phyloP scores from a whole-genome alignment of 2,888 invertebrate genomes.

The Yponomeuta malinellus region DNA sequence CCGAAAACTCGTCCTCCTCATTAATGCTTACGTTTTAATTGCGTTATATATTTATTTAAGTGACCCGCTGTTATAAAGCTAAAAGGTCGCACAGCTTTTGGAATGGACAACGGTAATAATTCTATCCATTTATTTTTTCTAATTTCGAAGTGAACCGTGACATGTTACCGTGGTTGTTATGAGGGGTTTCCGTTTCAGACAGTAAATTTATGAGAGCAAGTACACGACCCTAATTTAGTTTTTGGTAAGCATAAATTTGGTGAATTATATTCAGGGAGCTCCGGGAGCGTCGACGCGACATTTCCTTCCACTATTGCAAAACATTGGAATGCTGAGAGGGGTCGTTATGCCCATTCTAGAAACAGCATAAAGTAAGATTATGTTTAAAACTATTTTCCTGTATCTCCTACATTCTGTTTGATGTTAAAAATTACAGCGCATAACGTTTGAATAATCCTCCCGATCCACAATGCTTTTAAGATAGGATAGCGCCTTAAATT shows the following conservation, averaged over 20 bases:
- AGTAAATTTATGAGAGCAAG: not conserved
- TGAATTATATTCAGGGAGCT: too few species aligned
- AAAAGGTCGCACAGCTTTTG: not conserved
- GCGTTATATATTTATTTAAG: slow-evolving; percentile 21
- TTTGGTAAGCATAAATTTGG: not conserved
- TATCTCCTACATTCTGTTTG: not conserved
- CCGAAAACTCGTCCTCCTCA: slow-evolving; percentile 40
- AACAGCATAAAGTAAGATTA: not conserved
- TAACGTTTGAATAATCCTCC: not conserved
- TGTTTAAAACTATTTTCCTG: not conserved
- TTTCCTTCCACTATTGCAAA: not conserved
- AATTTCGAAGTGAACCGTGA: not conserved
- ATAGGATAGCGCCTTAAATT: not conserved
- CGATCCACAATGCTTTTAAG: not conserved
- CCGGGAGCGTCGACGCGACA: not conserved
- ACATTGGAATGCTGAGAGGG: not conserved
- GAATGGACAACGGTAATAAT: not conserved
- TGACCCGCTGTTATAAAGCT: not conserved
- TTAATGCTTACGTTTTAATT: slow-evolving; percentile 41
- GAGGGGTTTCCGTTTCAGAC: not conserved
- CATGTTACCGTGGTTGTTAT: not conserved
- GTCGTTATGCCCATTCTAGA: not conserved
- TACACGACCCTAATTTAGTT: slow-evolving; percentile 2
- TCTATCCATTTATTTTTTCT: not conserved
- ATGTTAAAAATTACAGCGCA: not conserved